Evolutionary conservation across 1,140 invertebrate species (phyloP), one percentile per base, ranked within the genome.

Genomic region (Leptopilina boulardi): DNA sequence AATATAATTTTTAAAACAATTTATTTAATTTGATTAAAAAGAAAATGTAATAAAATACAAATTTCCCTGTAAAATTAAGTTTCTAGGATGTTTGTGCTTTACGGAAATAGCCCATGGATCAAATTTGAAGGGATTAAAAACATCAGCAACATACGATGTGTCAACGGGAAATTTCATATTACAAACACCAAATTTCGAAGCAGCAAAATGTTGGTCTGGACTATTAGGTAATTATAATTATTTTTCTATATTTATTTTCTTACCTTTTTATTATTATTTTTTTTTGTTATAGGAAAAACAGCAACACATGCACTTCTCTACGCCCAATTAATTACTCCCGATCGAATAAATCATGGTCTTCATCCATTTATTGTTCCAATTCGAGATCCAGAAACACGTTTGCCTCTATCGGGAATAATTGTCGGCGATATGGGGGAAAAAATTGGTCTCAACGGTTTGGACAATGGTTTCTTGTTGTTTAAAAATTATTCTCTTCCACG

Each of bases 41-140:
- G 41, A 11, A 23, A 13, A 59, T 59, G 21, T 30, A 21, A 21
- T 13, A n/a, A n/a, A n/a, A n/a, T n/a, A n/a, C n/a, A n/a, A 44
- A 44, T 44, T 44, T 13, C 0, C 3, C 23, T 56, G 6, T 23
- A 23, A 59, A 13, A 59, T 26, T 59, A 11, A 94, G 93, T 92
- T 95, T 26, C 91, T 95, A 73, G 95, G 96, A 3, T 97, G 96
- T 86, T 95, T 98, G 89, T 95, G 96, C 2, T 88, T 99, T 70
- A 99, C 98, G 21, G 98, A 99, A 92, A 92, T 99, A 19, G 93
- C 95, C 51, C 98, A 99, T 92, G 98, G 98, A 0, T 97, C 96
- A 59, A 98, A 99, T 89, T 97, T 96, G 3, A 97, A 96, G 84
- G 94, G 94, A 23, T 96, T 99, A 92, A 93, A 96, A 78, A 99